Percentiles rank a stretch among this genome's conserved stretches.
These are phyloP conservation scores for Urocyon cinereoargenteus DNA, from an alignment of 2,797 vertebrate species.

Conservation along the genomic window DNA sequence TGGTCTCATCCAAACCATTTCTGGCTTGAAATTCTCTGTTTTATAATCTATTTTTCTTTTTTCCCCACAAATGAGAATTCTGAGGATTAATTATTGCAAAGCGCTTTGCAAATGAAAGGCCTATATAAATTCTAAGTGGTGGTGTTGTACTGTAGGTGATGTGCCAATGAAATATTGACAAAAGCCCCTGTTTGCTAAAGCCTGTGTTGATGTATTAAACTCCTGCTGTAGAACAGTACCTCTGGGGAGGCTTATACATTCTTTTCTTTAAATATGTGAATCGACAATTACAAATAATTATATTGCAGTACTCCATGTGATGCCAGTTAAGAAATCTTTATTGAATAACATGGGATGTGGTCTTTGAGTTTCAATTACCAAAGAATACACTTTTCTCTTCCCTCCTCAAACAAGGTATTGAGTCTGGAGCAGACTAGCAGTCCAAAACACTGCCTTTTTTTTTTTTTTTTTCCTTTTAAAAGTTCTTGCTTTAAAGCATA, in stretches of 20 bases:
- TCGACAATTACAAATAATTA: conserved; percentile 76
- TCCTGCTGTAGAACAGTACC: background rate
- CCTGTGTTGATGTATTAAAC: conserved; percentile 33
- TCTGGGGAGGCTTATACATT: conserved; percentile 12
- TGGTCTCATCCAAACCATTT: background rate
- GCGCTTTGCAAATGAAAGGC: conserved; percentile 43
- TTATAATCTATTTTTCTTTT: conserved; percentile 18
- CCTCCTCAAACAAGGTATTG: background rate
- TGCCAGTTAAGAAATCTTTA: conserved; percentile 38
- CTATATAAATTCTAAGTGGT: conserved; percentile 17
- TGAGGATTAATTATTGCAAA: conserved; percentile 61
- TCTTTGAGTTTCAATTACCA: conserved; percentile 63
- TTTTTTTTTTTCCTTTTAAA: background rate
- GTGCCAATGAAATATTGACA: conserved; percentile 56
- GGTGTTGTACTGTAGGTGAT: background rate
- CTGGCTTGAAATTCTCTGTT: conserved; percentile 59
- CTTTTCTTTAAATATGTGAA: conserved; percentile 63
- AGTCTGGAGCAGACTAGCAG: background rate
- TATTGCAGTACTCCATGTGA: background rate
- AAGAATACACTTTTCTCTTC: conserved; percentile 9
- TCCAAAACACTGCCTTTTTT: background rate
- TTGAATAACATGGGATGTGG: conserved; percentile 7
- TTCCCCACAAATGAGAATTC: background rate
- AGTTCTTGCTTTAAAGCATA: conserved; percentile 39
- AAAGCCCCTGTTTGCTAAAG: conserved; percentile 1